Evolutionary conservation across 2,797 vertebrate genomes (phyloP), one percentile per base, ranked within the genome.

Genomic region (Columba guinea): DNA sequence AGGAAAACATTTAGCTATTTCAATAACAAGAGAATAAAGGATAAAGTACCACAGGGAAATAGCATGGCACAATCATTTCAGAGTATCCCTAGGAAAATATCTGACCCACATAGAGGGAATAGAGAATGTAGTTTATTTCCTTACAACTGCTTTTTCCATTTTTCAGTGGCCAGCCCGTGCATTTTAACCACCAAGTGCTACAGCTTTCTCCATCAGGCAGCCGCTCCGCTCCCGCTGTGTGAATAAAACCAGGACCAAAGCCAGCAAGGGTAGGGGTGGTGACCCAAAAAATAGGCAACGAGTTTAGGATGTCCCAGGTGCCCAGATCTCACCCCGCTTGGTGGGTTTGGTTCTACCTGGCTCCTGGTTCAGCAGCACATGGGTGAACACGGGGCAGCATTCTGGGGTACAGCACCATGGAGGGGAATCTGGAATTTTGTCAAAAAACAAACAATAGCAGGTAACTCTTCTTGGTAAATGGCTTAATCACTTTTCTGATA

Each of bases 61-160:
- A 92, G 89, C 44, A 17, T 2, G 77, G 95, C 91, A 89, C 92
- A 96, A 83, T 91, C 89, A 87, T 92, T 97, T 95, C 89, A 3
- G 0, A 93, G 79, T 95, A 52, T 94, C 95, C 90, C 69, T 89
- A 90, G 90, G 93, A 96, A 95, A 92, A 84, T 35, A 74, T 96
- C 39, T 97, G 97, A 97, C 97, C 97, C 96, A 97, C 78, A 97
- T 94, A 90, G 84, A 94, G 51, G 90, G 82, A 97, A 92, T 17
- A 49, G 73, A 86, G 70, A 94, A 96, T 10, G 68, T 5, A 24
- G 51, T 46, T 93, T 84, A 65, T 84, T 84, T 94, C 87, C 83
- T 90, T 70, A 55, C 41, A 96, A 89, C 52, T 64, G 76, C 56
- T 93, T 68, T 87, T 93, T 35, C 93, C 80, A 85, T 89, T 82